These are phyloP conservation scores for Hydriomena furcata DNA, from an alignment of 2,888 invertebrate genomes.

Conservation along the genomic window DNA sequence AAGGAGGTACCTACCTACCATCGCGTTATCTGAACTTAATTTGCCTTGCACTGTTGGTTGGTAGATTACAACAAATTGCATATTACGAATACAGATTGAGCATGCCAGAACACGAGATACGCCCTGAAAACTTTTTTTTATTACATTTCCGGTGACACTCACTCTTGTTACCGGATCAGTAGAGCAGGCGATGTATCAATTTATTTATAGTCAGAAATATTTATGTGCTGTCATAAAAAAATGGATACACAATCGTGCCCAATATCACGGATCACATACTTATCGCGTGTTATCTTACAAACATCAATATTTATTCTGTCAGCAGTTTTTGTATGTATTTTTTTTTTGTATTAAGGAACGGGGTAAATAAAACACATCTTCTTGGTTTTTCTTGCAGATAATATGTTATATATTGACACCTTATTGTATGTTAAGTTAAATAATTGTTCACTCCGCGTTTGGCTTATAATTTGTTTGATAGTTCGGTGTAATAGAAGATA, in stretches of 20 bases:
- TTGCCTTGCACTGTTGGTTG: too few relatives aligned
- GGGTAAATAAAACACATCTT: too few relatives aligned
- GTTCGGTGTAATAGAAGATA: too few relatives aligned
- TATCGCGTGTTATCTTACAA: slow-evolving; percentile 6
- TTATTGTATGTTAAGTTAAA: too few relatives aligned
- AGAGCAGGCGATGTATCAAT: slow-evolving; percentile 25
- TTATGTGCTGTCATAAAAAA: slow-evolving; percentile 16
- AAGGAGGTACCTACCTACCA: too few relatives aligned
- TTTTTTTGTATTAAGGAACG: not conserved
- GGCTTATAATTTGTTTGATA: too few relatives aligned
- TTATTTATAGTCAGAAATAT: slow-evolving; percentile 26
- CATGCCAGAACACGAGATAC: slow-evolving; percentile 11
- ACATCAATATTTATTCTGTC: slow-evolving; percentile 3
- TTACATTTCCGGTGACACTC: slow-evolving; percentile 26
- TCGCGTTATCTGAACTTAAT: too few relatives aligned
- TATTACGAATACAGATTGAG: not conserved
- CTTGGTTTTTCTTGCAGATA: too few relatives aligned
- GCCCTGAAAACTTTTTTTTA: slow-evolving; percentile 24
- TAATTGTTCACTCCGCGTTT: too few relatives aligned
- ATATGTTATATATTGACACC: too few relatives aligned
- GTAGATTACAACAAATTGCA: too few relatives aligned
- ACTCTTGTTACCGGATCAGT: slow-evolving; percentile 21
- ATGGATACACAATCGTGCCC: slow-evolving; percentile 16
- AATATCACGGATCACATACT: slow-evolving; percentile 9
- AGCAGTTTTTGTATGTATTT: too few relatives aligned